Evolutionary conservation across 2,888 invertebrate species (phyloP), one percentile per base, ranked within the genome.

Genomic region (Doris montereyensis): DNA sequence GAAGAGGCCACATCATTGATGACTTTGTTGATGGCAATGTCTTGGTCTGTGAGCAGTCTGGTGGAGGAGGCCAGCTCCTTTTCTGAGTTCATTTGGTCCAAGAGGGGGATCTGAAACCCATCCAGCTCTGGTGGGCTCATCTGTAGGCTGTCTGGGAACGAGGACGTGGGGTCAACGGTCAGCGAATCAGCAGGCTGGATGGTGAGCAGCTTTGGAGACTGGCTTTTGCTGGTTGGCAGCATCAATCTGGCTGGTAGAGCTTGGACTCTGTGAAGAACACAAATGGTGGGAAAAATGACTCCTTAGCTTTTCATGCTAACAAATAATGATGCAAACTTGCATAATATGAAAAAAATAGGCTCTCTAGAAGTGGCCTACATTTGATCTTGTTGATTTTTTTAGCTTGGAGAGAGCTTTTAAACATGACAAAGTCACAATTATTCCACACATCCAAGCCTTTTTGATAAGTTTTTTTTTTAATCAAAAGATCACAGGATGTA

Each of bases 21-120:
- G 10, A 21, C 26, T 0, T 2, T 35, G 62, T 58, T 86, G 21
- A 88, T 88, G 68, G 86, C 83, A 81, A 88, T 85, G 0, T 88
- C 87, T 52, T 88, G 88, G 71, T 87, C 87, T 26, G 24, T 26
- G n/a, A 24, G 21, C n/a, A 24, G 4, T 4, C 26, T 2, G 8
- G 78, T 78, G 52, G 78, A 78, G 5, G 34, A 41, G 17, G 74
- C 34, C 68, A 78, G 41, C 24, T 79, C 79, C 30, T 35, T 74
- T 13, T 81, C 79, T 1, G 26, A 28, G 8, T 76, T 62, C n/a
- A 79, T 60, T 60, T 71, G 70, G 67, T 80, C 80, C 1, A 77
- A n/a, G 28, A 76, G 24, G 3, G 78, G 79, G 21, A 78, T 75
- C 21, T 67, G 65, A 24, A 77, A 74, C 0, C 74, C 77, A 70